Conservation (phyloP, 2,113 vertebrate genomes). For the Indicator maculatus region DNA sequence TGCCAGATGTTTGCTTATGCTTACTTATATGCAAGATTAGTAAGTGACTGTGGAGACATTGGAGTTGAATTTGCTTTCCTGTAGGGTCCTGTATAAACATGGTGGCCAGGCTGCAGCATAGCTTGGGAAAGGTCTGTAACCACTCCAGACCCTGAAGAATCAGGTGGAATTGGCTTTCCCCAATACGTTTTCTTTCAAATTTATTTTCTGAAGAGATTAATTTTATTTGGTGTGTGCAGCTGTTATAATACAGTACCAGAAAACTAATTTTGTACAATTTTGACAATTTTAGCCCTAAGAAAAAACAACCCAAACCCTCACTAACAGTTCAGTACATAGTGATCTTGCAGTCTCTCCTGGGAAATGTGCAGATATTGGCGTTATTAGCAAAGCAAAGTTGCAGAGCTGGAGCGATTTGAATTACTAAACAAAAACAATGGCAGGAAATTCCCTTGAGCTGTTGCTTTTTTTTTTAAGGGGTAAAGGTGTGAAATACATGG, state of each 20-base stretch:
- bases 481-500: background rate
- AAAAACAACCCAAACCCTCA: background rate
- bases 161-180: background rate
- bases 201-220: background rate
- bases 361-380: background rate
- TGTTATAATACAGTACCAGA: background rate
- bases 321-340: background rate
- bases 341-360: background rate
- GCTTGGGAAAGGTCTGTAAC: background rate
- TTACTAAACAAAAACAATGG: background rate
- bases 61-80: background rate
- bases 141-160: background rate
- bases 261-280: background rate
- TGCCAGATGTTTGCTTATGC: background rate
- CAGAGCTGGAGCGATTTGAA: background rate
- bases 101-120: background rate
- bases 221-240: background rate
- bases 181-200: background rate
- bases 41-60: background rate
- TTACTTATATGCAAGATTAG: background rate
- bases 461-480: no score
- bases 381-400: background rate
- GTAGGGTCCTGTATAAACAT: rapidly evolving
- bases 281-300: background rate
- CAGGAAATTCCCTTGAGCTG: background rate